Evolutionary conservation across 2,888 invertebrate genomes (phyloP).

Genomic region (Ethmia dodecea): DNA sequence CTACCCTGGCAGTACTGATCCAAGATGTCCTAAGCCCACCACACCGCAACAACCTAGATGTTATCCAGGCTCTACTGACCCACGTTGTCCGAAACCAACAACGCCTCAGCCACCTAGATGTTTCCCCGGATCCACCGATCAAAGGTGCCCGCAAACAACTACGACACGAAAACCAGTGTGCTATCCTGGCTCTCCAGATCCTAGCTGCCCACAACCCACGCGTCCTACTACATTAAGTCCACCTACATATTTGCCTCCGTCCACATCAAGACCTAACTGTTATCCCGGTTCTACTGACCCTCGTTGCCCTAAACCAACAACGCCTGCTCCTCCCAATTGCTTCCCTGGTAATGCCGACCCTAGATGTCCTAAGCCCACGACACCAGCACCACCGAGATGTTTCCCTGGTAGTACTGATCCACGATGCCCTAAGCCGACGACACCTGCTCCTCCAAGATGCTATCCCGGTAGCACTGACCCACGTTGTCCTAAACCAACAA

Average conservation of each 20-base stretch:
- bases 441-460: constrained; percentile 15
- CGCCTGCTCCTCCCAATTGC: constrained; percentile 16
- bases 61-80: constrained; percentile 20
- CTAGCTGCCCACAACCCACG: constrained; percentile 18
- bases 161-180: constrained; percentile 16
- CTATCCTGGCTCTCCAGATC: constrained; percentile 18
- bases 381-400: constrained; percentile 24
- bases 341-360: constrained; percentile 26
- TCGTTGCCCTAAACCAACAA: constrained; percentile 25
- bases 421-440: constrained; percentile 28
- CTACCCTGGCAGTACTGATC: constrained; percentile 32
- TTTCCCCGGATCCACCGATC: too few species aligned
- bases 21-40: constrained; percentile 16
- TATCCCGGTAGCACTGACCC: constrained; percentile 30
- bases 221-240: constrained; percentile 20
- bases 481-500: constrained; percentile 24
- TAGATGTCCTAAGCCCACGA: constrained; percentile 11
- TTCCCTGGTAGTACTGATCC: constrained; percentile 35
- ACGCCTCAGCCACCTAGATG: constrained; percentile 20
- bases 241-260: constrained; percentile 19
- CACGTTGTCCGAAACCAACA: constrained; percentile 28
- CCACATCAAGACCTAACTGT: constrained; percentile 20
- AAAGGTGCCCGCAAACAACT: constrained; percentile 24
- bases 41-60: constrained; percentile 18
- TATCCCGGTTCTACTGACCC: constrained; percentile 30